Evolutionary conservation across 2,888 invertebrate species (phyloP).

Genomic region (Cloeon dipterum): DNA sequence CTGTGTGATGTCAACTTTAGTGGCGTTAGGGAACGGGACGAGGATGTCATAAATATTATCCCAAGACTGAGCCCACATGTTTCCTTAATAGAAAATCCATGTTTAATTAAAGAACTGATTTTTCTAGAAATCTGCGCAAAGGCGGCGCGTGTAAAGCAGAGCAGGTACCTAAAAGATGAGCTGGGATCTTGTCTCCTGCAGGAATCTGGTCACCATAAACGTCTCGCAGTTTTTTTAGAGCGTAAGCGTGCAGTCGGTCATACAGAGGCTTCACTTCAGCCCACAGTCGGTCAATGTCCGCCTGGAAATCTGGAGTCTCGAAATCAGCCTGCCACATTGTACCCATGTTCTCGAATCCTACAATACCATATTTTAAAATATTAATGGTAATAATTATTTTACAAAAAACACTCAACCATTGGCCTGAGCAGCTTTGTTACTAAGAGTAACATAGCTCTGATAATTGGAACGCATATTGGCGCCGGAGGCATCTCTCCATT

Average conservation of each 20-base stretch:
- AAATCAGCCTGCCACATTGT: slow-evolving; percentile 25
- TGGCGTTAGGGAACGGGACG: slow-evolving; percentile 21
- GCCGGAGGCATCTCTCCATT: slow-evolving; percentile 39
- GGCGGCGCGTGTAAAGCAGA: no score
- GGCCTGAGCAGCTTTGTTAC: slow-evolving; percentile 32
- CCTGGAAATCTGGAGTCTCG: slow-evolving; percentile 20
- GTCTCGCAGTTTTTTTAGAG: slow-evolving; percentile 26
- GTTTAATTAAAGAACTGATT: not conserved
- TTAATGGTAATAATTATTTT: no score
- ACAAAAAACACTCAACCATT: slow-evolving; percentile 18
- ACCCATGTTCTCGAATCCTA: slow-evolving; percentile 24
- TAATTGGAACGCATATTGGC: slow-evolving; percentile 32
- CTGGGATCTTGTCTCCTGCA: slow-evolving; percentile 32
- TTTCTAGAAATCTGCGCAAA: not conserved
- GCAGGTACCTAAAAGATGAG: slow-evolving; percentile 42
- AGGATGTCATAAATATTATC: slow-evolving; percentile 24
- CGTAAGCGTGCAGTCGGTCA: slow-evolving; percentile 34
- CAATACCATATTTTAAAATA: no score
- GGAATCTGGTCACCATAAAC: slow-evolving; percentile 23
- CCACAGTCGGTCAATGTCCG: slow-evolving; percentile 28
- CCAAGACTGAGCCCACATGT: slow-evolving; percentile 44
- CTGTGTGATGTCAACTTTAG: slow-evolving; percentile 25
- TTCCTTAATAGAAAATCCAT: slow-evolving; percentile 31
- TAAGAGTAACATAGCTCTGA: slow-evolving; percentile 31
- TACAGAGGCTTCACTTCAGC: slow-evolving; percentile 36